phyloP scores from a whole-genome alignment of 1,140 invertebrate genomes.

The Bombus polaris region DNA sequence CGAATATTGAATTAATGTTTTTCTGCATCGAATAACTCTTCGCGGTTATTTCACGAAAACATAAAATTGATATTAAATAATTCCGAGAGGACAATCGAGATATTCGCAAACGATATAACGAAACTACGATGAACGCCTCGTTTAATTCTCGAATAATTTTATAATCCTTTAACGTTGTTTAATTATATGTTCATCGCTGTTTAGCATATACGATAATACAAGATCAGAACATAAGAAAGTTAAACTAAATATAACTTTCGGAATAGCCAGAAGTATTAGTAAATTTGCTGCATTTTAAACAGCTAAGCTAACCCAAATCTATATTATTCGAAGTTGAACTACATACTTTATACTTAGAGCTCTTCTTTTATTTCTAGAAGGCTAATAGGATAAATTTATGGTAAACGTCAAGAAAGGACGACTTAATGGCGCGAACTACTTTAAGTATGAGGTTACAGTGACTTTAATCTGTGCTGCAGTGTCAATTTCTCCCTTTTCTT shows the following conservation, averaged over 20 bases:
- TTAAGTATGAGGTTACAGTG: background rate
- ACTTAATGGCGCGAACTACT: background rate
- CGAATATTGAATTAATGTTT: background rate
- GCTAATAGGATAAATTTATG: background rate
- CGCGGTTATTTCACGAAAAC: background rate
- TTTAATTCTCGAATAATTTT: background rate
- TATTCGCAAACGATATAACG: background rate
- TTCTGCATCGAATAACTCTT: background rate
- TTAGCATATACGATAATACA: background rate
- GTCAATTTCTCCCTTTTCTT: background rate
- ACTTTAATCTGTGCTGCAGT: background rate
- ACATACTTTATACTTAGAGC: too few relatives aligned
- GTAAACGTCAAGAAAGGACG: background rate
- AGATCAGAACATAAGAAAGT: background rate
- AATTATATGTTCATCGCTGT: background rate
- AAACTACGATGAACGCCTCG: too few relatives aligned
- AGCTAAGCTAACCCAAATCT: background rate
- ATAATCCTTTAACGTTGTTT: background rate
- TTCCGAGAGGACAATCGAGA: background rate
- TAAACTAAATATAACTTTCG: too few relatives aligned
- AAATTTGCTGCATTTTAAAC: background rate
- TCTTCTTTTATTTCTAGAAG: background rate
- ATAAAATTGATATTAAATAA: background rate
- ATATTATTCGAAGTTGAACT: background rate
- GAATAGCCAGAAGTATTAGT: too few relatives aligned